Base-by-base conservation (phyloP, 1,140 invertebrate species). In the Archegozetes longisetosus region DNA sequence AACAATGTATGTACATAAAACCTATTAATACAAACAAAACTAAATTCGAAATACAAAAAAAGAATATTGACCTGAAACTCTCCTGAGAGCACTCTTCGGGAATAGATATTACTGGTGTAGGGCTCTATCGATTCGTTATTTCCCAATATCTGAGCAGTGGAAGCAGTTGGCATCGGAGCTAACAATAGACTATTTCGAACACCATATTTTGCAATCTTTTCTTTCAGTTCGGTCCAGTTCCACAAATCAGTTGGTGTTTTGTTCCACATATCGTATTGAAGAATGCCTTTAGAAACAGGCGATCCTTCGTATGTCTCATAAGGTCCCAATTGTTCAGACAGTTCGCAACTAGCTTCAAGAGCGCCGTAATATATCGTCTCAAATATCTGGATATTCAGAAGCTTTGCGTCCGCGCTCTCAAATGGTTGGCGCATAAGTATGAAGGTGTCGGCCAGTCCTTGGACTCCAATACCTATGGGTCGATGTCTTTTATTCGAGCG, bases 81-180 rank as follows among this genome's bases (percentile, higher is more conserved):
- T 12, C 92, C 93, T 40, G 91, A 94, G 12, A 97, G 75, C 1
- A 98, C 94, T 53, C 95, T 77, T 64, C 95, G 77, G 24, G 84
- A 84, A 69, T 98, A 99, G 64, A 98, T 89, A 69, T 99, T 99
- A 20, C 86, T 94, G 0, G 93, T 98, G 70, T 96, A 98, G 0
- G 95, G 89, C 74, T 99, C 96, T 69, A 98, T 88, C 0, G 90
- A 90, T 74, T 99, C 94, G 73, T 98, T 98, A 68, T 98, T 98
- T 14, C 95, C 96, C 28, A 99, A 78, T 69, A 99, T 99, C 75
- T 98, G 95, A 4, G 96, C 94, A 0, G 96, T 99, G 1, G 93
- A 97, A 14, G 95, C 94, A 14, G 95, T 99, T 1, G 95, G 96
- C 95, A 98, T 99, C 1, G 94, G 93, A 0, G 96, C 93, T 52